A percentile compares a stretch with the other conserved stretches of the same genome.
These are phyloP conservation scores for Chironomus striatipennis DNA, from an alignment of 1,140 invertebrate genomes.

Conservation along the genomic window DNA sequence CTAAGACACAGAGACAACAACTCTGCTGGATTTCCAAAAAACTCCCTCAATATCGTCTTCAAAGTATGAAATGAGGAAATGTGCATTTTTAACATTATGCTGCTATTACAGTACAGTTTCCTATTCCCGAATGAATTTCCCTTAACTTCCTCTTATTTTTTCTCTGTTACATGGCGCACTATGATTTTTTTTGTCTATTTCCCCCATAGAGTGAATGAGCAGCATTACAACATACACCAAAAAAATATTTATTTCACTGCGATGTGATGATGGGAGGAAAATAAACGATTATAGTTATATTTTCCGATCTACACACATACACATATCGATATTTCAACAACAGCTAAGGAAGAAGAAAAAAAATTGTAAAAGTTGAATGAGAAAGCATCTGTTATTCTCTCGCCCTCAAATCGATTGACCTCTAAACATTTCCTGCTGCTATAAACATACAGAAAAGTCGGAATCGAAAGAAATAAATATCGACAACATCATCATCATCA, in stretches of 20 bases:
- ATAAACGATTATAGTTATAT: constrained; percentile 3
- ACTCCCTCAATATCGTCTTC: too few relatives aligned
- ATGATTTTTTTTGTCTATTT: too few relatives aligned
- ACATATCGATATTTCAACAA: too few relatives aligned
- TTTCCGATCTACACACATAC: not conserved
- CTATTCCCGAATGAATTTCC: not conserved
- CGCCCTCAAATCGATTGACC: not conserved
- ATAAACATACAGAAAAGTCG: not conserved
- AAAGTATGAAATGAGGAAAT: not conserved
- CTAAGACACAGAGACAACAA: too few relatives aligned
- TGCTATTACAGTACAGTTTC: not conserved
- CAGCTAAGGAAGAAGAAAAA: too few relatives aligned
- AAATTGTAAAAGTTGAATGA: too few relatives aligned
- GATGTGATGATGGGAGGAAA: not conserved
- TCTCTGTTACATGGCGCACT: too few relatives aligned
- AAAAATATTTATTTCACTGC: too few relatives aligned
- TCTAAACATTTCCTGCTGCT: not conserved
- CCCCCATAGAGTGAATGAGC: too few relatives aligned
- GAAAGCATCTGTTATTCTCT: not conserved
- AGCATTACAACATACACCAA: too few relatives aligned
- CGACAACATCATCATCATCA: not conserved
- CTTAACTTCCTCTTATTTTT: not conserved
- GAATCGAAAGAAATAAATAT: not conserved
- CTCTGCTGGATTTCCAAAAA: too few relatives aligned
- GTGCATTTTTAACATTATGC: not conserved